Evolutionary conservation across 92 coral and sea anemone species (phyloP).

Genomic region (Actinostola sp.): DNA sequence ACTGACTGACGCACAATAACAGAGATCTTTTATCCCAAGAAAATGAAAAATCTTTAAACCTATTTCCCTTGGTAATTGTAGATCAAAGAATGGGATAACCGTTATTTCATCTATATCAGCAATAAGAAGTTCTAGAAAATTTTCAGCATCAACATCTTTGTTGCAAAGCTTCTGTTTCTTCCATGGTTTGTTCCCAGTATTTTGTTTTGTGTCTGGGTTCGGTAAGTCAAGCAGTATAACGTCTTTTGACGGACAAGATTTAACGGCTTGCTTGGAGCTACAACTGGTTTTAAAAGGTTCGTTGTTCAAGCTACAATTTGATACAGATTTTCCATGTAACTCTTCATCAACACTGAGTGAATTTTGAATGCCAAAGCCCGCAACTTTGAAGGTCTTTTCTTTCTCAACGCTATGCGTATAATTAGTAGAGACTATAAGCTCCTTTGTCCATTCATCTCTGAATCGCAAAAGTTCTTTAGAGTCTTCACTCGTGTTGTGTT

Average conservation of each 20-base stretch:
- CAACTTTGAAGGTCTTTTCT: not conserved
- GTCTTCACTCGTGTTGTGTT: slow-evolving; percentile 14
- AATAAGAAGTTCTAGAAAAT: slow-evolving; percentile 78
- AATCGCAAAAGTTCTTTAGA: slow-evolving; percentile 64
- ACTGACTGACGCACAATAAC: slow-evolving; percentile 82
- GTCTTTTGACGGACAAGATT: slow-evolving; percentile 9
- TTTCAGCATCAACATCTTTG: slow-evolving; percentile 23
- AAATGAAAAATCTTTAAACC: slow-evolving; percentile 76
- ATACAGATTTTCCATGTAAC: not conserved
- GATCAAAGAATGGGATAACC: slow-evolving; percentile 86
- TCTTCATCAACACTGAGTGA: no score
- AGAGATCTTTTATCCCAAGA: slow-evolving; percentile 68
- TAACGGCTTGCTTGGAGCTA: not conserved
- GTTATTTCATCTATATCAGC: slow-evolving; percentile 92
- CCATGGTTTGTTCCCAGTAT: slow-evolving; percentile 28
- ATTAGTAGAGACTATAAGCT: slow-evolving; percentile 14
- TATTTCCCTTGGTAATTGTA: slow-evolving; percentile 85
- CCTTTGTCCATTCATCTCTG: slow-evolving; percentile 75
- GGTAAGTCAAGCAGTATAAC: slow-evolving; percentile 52
- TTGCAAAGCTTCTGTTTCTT: slow-evolving; percentile 9
- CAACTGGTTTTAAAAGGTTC: not conserved
- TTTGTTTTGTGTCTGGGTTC: slow-evolving; percentile 27
- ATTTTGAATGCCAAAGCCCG: not conserved
- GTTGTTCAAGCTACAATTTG: not conserved
- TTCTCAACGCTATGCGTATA: not conserved